Evolutionary conservation across 2,797 vertebrate species (phyloP), one percentile per base, ranked within the genome.

Genomic region (Lindbergichthys nudifrons): DNA sequence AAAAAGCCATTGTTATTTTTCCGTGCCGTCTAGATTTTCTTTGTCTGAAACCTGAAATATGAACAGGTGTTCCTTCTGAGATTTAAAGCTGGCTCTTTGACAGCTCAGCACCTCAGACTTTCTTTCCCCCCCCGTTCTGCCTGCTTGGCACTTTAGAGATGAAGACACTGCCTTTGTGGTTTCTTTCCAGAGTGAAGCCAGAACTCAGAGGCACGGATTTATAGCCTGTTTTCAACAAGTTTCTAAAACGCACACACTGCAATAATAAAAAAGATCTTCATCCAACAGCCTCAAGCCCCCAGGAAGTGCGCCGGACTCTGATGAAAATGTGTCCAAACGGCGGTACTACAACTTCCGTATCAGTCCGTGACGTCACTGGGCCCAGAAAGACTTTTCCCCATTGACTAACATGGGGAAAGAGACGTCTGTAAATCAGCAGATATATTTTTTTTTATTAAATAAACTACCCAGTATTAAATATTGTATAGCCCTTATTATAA

Each of bases 21-120:
- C 4, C 77, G 76, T 64, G 41, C 69, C 14, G 60, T 77, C 58
- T 57, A 51, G 64, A 73, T 72, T 72, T 75, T 80, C 66, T 87
- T 77, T 66, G 65, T 85, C 68, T 84, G 62, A 80, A 82, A 63
- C 14, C 64, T 68, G 59, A 86, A 87, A 87, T 64, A 85, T 52
- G 52, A 82, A 75, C 88, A 88, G 81, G 76, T 80, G 70, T 81
- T 88, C 60, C 51, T 65, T 86, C 39, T 52, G 65, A 89, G 80
- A 77, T 84, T 53, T 65, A 89, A 86, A 88, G 79, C 67, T n/a
- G 56, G 56, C 66, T 82, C 47, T 45, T 75, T 71, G 60, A 59
- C 71, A 76, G 39, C 64, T 71, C 61, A 73, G 65, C 53, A 73
- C 70, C 71, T 67, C 26, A 85, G 70, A 53, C 60, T 80, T 79